Evolutionary conservation across 2,888 invertebrate genomes (phyloP), one percentile per base, ranked within the genome.

Genomic region (Pristionchus mayeri): DNA sequence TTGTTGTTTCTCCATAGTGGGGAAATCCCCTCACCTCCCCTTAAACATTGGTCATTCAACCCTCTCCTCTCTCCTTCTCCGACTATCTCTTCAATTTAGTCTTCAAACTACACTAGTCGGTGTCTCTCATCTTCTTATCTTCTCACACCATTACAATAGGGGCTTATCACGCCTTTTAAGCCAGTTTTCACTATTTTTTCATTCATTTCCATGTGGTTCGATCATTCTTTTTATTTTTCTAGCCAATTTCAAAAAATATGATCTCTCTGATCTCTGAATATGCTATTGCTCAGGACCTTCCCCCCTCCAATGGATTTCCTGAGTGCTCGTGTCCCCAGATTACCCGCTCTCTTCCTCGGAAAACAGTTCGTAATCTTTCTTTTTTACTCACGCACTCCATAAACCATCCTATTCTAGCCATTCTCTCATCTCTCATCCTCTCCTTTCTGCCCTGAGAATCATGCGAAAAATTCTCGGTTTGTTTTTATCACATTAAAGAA

Each of bases 111-210:
- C 63, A 63, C 27, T n/a, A 30, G 21, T 63, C 34, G 63, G 63
- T 24, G 21, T 27, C 63, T 63, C 54, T 54, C 54, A 54, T 54
- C 54, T 54, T 18, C 3, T 18, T n/a, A n/a, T n/a, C n/a, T n/a
- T n/a, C 63, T 27, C 63, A 30, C 34, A 63, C 34, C 63, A 63
- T 27, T 63, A 54, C 63, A 34, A 63, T 63, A 63, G 63, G 63
- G n/a, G n/a, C 18, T 63, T 63, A 63, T 63, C 63, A 63, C 63
- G 63, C 63, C 63, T 63, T 63, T 63, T 30, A 63, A 63, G 30
- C 63, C 27, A 34, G 27, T 63, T 63, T 18, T 30, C 63, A 30
- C 30, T 34, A n/a, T 34, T 63, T 30, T 63, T 27, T 30, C 30
- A 34, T 63, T 34, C 18, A 18, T n/a, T 63, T 63, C 34, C 30